These are phyloP conservation scores for Archips crataeganus DNA, from an alignment of 2,888 invertebrate genomes.

Conservation along the genomic window DNA sequence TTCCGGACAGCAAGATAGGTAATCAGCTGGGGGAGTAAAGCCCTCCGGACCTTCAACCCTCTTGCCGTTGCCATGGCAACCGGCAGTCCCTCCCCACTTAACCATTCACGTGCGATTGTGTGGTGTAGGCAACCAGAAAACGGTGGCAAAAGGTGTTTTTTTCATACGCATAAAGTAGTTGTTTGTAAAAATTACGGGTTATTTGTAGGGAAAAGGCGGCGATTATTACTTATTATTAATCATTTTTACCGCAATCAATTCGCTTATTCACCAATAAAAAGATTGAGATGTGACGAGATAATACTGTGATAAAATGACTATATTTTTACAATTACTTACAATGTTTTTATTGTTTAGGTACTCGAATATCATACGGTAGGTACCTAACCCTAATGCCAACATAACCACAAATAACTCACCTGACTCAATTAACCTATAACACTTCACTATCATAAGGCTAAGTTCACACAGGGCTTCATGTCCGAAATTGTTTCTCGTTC, in stretches of 20 bases:
- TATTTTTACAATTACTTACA: not conserved
- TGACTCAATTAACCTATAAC: constrained; percentile 60
- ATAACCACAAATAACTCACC: constrained; percentile 66
- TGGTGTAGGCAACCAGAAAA: constrained; percentile 13
- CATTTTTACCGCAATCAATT: constrained; percentile 4
- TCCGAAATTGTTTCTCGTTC: constrained; percentile 69
- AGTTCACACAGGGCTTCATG: constrained; percentile 72
- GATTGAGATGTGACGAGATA: not conserved
- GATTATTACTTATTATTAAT: not conserved
- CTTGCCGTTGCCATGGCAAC: constrained; percentile 76
- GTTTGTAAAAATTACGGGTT: constrained; percentile 7
- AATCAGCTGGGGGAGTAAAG: constrained; percentile 65
- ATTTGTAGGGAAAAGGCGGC: constrained; percentile 1
- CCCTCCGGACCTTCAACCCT: constrained; percentile 65
- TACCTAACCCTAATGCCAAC: constrained; percentile 50
- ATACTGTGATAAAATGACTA: not conserved
- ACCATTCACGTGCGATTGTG: constrained; percentile 45
- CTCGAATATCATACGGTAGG: constrained; percentile 50
- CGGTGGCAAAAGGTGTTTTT: constrained; percentile 29
- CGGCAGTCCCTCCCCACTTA: constrained; percentile 69
- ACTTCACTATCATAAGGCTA: constrained; percentile 79
- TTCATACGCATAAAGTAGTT: not conserved
- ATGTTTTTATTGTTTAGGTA: constrained; percentile 30
- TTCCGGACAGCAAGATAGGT: constrained; percentile 59
- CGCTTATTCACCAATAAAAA: not conserved